Conservation (phyloP, 1,140 invertebrate genomes). For the Thereuonema tuberculata region DNA sequence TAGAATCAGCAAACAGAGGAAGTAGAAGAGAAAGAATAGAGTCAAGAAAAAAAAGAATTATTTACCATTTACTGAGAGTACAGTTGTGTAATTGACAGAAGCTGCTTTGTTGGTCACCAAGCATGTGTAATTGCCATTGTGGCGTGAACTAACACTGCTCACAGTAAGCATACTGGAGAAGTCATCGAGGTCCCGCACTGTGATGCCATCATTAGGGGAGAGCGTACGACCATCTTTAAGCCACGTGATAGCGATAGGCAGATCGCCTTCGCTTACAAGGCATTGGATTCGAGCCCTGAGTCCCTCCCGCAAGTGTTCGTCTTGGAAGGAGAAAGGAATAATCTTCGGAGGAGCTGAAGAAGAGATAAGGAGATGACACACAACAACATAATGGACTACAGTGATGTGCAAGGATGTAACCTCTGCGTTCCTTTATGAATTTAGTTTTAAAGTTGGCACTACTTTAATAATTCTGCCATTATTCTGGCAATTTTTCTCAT, state of each 20-base stretch:
- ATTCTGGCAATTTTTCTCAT: no score
- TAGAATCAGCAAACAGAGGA: no score
- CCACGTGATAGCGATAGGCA: conserved; percentile 53
- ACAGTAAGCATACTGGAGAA: conserved; percentile 48
- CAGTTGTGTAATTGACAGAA: conserved; percentile 28
- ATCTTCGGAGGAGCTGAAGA: conserved; percentile 33
- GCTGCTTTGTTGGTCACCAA: conserved; percentile 32
- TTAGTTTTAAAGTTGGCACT: no score
- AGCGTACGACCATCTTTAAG: conserved; percentile 46
- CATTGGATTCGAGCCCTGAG: conserved; percentile 33
- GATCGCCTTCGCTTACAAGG: conserved; percentile 41
- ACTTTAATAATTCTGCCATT: no score
- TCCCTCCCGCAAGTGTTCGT: conserved; percentile 29
- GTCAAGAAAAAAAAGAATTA: background rate
- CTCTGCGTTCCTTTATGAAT: background rate
- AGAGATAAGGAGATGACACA: no score
- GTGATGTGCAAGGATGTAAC: background rate
- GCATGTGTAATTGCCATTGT: conserved; percentile 38
- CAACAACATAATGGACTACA: conserved; percentile 2
- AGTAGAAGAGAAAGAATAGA: background rate
- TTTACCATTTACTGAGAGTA: conserved; percentile 33
- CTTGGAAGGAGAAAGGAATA: conserved; percentile 29
- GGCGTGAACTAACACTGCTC: conserved; percentile 29
- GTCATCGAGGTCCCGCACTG: conserved; percentile 47
- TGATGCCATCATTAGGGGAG: conserved; percentile 27